Evolutionary conservation across 2,113 vertebrate genomes (phyloP).

Genomic region (Danionella cerebrum): DNA sequence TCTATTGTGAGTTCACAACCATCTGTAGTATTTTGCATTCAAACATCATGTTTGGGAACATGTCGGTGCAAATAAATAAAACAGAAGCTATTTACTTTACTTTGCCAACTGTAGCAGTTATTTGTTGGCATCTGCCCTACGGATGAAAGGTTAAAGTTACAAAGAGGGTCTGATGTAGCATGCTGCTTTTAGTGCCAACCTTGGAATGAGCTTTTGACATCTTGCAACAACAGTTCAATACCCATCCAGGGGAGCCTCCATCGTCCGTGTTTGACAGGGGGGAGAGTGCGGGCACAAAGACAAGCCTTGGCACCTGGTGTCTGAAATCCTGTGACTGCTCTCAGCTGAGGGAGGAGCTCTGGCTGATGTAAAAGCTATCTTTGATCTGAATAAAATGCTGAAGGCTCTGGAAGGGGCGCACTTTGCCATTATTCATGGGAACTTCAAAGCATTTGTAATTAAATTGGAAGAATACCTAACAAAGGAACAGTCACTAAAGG

Average conservation of each 20-base stretch:
- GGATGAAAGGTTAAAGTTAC: constrained; percentile 19
- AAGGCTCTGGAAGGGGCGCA: constrained; percentile 43
- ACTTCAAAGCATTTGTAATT: constrained; percentile 47
- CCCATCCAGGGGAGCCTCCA: constrained; percentile 19
- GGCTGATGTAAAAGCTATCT: constrained; percentile 47
- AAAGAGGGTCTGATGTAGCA: constrained; percentile 18
- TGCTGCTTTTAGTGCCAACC: constrained; percentile 22
- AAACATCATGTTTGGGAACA: too few species aligned
- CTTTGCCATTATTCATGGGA: constrained; percentile 39
- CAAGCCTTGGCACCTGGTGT: constrained; percentile 35
- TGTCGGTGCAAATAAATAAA: background rate
- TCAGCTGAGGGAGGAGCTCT: constrained; percentile 31
- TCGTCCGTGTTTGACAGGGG: constrained; percentile 26
- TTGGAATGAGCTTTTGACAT: constrained; percentile 28
- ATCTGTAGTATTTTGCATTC: too few species aligned
- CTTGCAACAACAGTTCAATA: constrained; percentile 36
- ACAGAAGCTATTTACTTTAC: background rate
- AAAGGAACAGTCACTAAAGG: constrained; percentile 39
- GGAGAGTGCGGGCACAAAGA: constrained; percentile 29
- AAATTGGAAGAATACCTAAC: constrained; percentile 46
- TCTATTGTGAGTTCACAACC: too few species aligned
- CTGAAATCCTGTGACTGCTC: constrained; percentile 37
- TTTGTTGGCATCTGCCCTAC: constrained; percentile 7
- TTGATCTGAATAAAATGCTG: constrained; percentile 54
- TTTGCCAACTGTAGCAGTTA: constrained; percentile 2